Evolutionary conservation across 1,140 invertebrate genomes (phyloP), one percentile per base, ranked within the genome.

Genomic region (Cardiocondyla obscurior): DNA sequence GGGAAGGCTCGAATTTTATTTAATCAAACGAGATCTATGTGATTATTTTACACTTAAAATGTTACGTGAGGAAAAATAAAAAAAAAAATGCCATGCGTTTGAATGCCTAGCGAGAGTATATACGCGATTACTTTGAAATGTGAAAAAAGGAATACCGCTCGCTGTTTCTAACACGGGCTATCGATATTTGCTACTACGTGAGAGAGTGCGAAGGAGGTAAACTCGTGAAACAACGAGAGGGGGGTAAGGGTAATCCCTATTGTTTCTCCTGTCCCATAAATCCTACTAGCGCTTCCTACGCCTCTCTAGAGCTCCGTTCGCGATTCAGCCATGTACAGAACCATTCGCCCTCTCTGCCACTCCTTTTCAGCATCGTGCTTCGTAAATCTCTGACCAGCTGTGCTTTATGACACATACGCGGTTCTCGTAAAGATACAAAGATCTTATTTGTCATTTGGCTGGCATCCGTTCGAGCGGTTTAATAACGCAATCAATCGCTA

Each of bases 341-440:
- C 30, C 51, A 28, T 39, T 12, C 58, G 16, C n/a, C 12, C 42
- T n/a, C 22, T 49, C 67, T 12, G 62, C 69, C 53, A 16, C 28
- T 39, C 73, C 25, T 22, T 44, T 82, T 79, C 85, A 83, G 79
- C 49, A 82, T 72, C 81, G 82, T 53, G 88, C 76, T 87, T 72
- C 85, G 84, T 91, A 92, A 91, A 92, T 92, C 90, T 90, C 85
- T 87, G 81, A 53, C 83, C 90, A 91, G 88, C 87, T 91, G 91
- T 89, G 89, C 84, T 91, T 91, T 92, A 90, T 88, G 85, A 72
- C 83, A 83, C 82, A 79, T 83, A 57, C 65, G 76, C 81, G 84
- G 42, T 87, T 84, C 55, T 82, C 81, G 77, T 49, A 83, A 82
- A 74, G 74, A 87, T 82, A 85, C 82, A 55, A 55, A 73, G 72